phyloP scores from a whole-genome alignment of 2,888 invertebrate genomes.

The Iselma pallidipennis region DNA sequence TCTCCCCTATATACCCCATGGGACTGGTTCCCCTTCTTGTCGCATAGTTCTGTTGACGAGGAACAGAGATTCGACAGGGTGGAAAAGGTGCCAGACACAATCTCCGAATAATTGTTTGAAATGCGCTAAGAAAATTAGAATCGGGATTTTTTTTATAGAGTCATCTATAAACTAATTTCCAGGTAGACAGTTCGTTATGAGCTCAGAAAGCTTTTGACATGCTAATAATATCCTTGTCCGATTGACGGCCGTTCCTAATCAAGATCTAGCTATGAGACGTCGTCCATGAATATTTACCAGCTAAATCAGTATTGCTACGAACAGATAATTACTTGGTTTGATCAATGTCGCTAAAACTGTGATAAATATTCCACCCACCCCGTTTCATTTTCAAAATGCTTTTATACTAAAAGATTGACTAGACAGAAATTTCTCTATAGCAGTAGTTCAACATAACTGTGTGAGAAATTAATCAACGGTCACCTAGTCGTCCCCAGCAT shows the following conservation, averaged over 20 bases:
- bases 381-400: background rate
- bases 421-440: background rate
- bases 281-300: conserved; percentile 62
- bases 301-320: conserved; percentile 51
- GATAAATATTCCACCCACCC: background rate
- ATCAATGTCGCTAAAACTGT: conserved; percentile 30
- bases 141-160: background rate
- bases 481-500: conserved; percentile 47
- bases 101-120: background rate
- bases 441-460: background rate
- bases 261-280: conserved; percentile 47
- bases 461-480: conserved; percentile 48
- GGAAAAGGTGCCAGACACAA: background rate
- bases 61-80: conserved; percentile 16
- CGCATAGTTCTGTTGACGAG: conserved; percentile 10
- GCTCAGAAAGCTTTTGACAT: conserved; percentile 40
- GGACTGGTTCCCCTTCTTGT: conserved; percentile 13
- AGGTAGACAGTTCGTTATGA: conserved; percentile 34
- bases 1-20: conserved; percentile 8
- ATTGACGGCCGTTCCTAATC: conserved; percentile 43
- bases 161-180: conserved; percentile 6
- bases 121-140: background rate
- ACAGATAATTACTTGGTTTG: conserved; percentile 50
- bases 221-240: conserved; percentile 40
- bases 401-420: background rate